These are phyloP conservation scores for Caenorhabditis latens DNA, from an alignment of 1,140 invertebrate genomes.

Conservation along the genomic window DNA sequence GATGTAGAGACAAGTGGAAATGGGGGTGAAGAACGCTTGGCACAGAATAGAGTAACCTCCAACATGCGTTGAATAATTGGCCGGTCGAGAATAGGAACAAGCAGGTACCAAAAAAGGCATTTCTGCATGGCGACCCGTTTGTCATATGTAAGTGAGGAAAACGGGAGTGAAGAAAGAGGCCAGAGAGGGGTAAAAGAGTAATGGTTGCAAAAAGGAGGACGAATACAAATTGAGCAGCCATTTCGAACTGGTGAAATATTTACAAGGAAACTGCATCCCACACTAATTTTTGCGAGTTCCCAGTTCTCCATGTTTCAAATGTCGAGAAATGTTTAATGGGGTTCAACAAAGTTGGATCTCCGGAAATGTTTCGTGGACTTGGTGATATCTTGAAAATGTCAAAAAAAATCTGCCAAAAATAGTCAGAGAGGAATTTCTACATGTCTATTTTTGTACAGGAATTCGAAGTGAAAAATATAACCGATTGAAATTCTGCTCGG, in stretches of 20 bases:
- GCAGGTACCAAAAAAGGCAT: constrained; percentile 56
- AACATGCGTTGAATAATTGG: constrained; percentile 47
- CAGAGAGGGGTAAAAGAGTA: neutral
- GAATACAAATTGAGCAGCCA: constrained; percentile 17
- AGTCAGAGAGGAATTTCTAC: no score
- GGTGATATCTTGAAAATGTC: no score
- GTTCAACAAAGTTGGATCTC: no score
- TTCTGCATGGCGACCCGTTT: constrained; percentile 21
- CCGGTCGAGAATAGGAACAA: constrained; percentile 48
- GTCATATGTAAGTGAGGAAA: constrained; percentile 19
- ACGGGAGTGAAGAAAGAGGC: neutral
- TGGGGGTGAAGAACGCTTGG: constrained; percentile 17
- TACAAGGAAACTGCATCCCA: neutral
- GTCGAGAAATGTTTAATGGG: neutral
- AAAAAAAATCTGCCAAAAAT: no score
- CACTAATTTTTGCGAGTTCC: constrained; percentile 9
- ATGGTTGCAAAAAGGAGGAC: constrained; percentile 25
- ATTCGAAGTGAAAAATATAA: no score
- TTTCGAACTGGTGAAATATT: constrained; percentile 44
- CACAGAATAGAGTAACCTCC: constrained; percentile 46
- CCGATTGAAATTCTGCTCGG: no score
- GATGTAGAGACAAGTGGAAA: constrained; percentile 31
- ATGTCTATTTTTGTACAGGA: no score
- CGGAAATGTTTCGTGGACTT: no score
- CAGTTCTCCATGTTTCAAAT: neutral